Base-by-base conservation (phyloP, 64 coral and sea anemone genomes). In the Montipora capricornis region DNA sequence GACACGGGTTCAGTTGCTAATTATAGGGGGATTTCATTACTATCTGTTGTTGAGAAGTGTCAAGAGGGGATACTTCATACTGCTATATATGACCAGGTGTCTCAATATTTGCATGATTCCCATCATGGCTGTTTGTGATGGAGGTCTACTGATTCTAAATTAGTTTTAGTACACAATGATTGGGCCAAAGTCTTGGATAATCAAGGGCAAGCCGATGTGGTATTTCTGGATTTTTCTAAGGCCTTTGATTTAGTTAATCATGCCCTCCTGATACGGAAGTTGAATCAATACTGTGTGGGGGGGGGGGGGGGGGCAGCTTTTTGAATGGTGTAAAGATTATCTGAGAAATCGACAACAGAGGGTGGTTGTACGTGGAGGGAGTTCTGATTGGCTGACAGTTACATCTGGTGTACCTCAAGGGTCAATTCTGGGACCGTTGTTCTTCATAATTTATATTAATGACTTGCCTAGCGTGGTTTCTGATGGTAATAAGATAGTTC, bases 271-370 rank as follows among this genome's bases (percentile, higher is more conserved):
- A 53, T 83, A 24, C 22, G 17, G 37, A 73, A 73, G 24, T 52
- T 87, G 17, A 47, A 73, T 73, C 84, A 73, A 73, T 87, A 73
- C 14, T 15, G 52, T 73, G 68, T 73, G 46, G 51, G 20, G 68
- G 84, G 44, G 51, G 51, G 51, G 51, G 8, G 51, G 51, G 51
- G 51, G 8, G 8, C 45, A 87, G 51, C 84, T 87, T 68, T 68
- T 73, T 44, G 44, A 73, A 68, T 87, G 45, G 84, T 87, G 68
- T 50, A 73, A 11, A 50, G 73, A 87, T 87, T 53, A 87, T 87
- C 84, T 87, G 49, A 87, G 66, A 46, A 74, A 87, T 22, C 84
- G 84, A 68, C 22, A 87, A 46, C 84, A 87, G 50, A 87, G 84
- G 50, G 84, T 87, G 50, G 73, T 73, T 87, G 84, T 87, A 20